Evolutionary conservation across 2,888 invertebrate genomes (phyloP), one percentile per base, ranked within the genome.

Genomic region (Spilarctia lutea): DNA sequence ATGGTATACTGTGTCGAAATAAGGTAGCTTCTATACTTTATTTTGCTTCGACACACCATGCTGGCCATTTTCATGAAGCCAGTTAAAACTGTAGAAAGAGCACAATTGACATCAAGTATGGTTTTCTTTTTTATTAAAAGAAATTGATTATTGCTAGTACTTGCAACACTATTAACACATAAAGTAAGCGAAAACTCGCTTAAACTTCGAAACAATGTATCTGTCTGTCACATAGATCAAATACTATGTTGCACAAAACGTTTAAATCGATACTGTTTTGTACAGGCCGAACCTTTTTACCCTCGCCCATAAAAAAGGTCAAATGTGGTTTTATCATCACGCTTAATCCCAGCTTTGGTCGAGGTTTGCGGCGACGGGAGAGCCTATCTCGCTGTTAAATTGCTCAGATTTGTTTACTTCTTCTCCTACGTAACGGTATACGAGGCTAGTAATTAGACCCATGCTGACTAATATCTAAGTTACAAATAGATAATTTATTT

Each of bases 251-350:
- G 70, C 45, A 39, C 52, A 81, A 75, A 78, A 76, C 81, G 75
- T 81, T 79, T 76, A 78, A 83, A 82, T 83, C 85, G 81, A 84
- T 83, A 80, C 83, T 77, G 76, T 78, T 83, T 79, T 75, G 74
- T 68, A 56, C 56, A 33, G 74, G 30, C 42, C n/a, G 20, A 77
- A 82, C 82, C 84, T 76, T 83, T 83, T 82, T 80, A 85, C 79
- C 84, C 79, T 79, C 79, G 71, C 75, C 75, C 79, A 79, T 75
- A 76, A 80, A 84, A 84, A 84, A 85, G 85, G 83, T 85, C 82
- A 79, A 81, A 85, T 80, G 85, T 81, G 83, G 83, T 83, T 85
- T 84, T 79, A 85, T 83, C 85, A 82, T 82, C 76, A 79, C 75
- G 76, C 73, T 73, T 75, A 78, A 79, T 73, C 75, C 75, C 68